Base-by-base conservation (phyloP, 2,888 invertebrate genomes). In the Cephus pulcher region DNA sequence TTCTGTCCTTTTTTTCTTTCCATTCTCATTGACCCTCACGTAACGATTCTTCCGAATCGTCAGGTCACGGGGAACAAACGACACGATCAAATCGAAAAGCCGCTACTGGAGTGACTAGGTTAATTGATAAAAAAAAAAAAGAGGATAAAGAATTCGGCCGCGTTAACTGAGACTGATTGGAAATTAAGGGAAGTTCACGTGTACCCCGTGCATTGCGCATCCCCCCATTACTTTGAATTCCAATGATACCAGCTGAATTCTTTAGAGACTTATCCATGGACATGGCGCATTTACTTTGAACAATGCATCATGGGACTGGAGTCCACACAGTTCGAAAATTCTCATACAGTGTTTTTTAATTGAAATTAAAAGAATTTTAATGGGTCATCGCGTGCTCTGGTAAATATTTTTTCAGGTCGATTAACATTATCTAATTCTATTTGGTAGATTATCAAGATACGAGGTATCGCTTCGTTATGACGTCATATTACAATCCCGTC, bases 91-190 rank as follows among this genome's bases (percentile, higher is more conserved):
- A 74, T 74, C 74, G 77, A 69, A 77, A 11, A 37, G 34, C 34
- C 74, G 32, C n/a, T 4, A 73, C 37, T 33, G 71, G 71, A 32
- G 71, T 23, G 71, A n/a, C 71, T 73, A 4, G 34, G 12, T 71
- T 71, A 75, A 75, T 69, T 37, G 33, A 70, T 69, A 34, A 35
- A 77, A 12, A 73, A 56, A 12, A 73, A 33, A 30, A 12, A 73
- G n/a, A 34, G 35, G 12, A 23, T 34, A 30, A 32, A 56, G 56
- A 32, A 32, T 12, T 32, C 74, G 68, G 33, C 56, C 77, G 12
- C 73, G 30, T 56, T 75, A 32, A 77, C 74, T 69, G 75, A 75
- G 74, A 35, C 34, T 32, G 75, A 77, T 77, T 34, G 73, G 74
- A 74, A 74, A 73, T 77, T 34, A 74, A 74, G 32, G 68, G 32